Base-by-base conservation (phyloP, 2,888 invertebrate genomes). In the Eupithecia exiguata region DNA sequence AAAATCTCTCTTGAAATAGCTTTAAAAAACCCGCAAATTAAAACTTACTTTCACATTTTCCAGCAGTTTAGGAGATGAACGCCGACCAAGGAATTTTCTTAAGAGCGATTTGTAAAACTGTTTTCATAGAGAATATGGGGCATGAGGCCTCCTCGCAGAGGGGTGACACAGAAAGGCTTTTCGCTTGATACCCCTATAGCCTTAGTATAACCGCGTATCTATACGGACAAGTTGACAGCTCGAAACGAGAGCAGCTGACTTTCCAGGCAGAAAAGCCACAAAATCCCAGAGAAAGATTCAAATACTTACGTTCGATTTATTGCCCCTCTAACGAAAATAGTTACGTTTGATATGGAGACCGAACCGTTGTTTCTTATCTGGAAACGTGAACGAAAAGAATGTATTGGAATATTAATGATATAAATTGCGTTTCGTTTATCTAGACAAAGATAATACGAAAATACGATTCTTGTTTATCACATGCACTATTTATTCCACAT, bases 151-250 rank as follows among this genome's bases (percentile, higher is more conserved):
- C 85, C 83, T 84, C 84, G 84, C 84, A 82, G 86, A 85, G 87
- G 81, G 84, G 83, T 89, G 90, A 92, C 92, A 92, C 87, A 91
- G 88, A 92, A 92, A 92, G 84, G 87, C 89, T 92, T 89, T 88
- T 88, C 88, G 87, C 82, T 84, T 81, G 84, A 83, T 85, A 82
- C 81, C 80, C 76, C 79, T 83, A 85, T 83, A 85, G 83, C 80
- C 63, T 68, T 62, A n/a, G 68, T 72, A 74, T 68, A 77, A 80
- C 80, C 77, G 76, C 21, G 81, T 73, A 72, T 77, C 78, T 79
- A 72, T 75, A 75, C 49, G 49, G 49, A 68, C 68, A 65, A 70
- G 40, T 61, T 68, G 63, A 76, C 66, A 74, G 77, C 61, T 67
- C n/a, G 30, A 68, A 69, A 75, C 65, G 16, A 62, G 68, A 71